Evolutionary conservation across 2,113 vertebrate genomes (phyloP).

Genomic region (Donacobius atricapilla): DNA sequence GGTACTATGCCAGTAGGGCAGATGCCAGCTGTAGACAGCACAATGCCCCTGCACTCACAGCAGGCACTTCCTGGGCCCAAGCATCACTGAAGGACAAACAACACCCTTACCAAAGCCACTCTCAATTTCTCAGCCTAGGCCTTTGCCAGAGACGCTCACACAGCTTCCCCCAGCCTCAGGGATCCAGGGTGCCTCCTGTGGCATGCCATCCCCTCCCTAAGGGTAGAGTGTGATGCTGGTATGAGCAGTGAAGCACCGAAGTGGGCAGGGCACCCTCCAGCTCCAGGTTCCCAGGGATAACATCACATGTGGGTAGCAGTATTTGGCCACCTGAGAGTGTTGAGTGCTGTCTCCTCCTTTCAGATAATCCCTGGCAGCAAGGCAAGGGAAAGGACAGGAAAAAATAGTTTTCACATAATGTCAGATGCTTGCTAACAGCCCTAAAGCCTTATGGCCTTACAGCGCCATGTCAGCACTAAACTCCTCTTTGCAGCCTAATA

Average conservation of each 20-base stretch:
- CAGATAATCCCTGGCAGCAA: not conserved
- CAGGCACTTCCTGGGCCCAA: not conserved
- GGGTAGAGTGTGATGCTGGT: no score
- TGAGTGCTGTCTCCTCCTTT: not conserved
- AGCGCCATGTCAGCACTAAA: not conserved
- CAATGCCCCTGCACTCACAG: not conserved
- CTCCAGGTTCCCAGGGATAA: rapidly evolving
- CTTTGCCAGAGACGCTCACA: not conserved
- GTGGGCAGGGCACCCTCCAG: not conserved
- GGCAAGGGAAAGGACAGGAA: not conserved
- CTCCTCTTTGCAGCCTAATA: not conserved
- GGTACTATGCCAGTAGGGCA: rapidly evolving
- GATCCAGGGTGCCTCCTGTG: rapidly evolving
- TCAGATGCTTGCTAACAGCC: not conserved
- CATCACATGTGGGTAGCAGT: rapidly evolving
- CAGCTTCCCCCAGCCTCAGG: rapidly evolving
- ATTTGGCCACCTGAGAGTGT: rapidly evolving
- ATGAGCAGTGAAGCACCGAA: rapidly evolving
- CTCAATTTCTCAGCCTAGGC: rapidly evolving
- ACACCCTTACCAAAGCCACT: not conserved
- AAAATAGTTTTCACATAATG: not conserved
- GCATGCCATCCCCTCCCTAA: not conserved
- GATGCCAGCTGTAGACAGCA: rapidly evolving
- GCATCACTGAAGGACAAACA: not conserved
- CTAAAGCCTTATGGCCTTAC: not conserved